phyloP scores from a whole-genome alignment of 2,797 vertebrate genomes.

The Erpetoichthys calabaricus region DNA sequence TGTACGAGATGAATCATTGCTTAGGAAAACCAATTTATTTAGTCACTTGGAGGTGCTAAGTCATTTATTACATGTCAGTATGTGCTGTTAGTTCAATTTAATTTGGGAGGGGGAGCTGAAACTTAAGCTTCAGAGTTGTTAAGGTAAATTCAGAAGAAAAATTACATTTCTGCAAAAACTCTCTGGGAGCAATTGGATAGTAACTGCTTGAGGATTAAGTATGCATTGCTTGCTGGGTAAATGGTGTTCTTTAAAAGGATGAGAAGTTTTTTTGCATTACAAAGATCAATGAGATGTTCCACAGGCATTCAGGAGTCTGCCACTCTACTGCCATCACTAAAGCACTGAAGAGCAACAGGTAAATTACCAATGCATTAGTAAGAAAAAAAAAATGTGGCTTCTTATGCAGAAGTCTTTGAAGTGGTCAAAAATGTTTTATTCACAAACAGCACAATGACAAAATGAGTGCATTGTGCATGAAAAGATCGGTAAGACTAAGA shows the following conservation, averaged over 20 bases:
- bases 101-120: slow-evolving; percentile 35
- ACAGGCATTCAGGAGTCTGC: too few relatives aligned
- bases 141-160: slow-evolving; percentile 23
- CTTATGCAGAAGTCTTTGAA: too few relatives aligned
- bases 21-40: slow-evolving; percentile 72
- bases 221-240: slow-evolving; percentile 10
- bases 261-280: too few relatives aligned
- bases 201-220: slow-evolving; percentile 10
- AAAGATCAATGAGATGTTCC: too few relatives aligned
- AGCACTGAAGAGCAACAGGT: too few relatives aligned
- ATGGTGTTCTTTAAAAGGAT: slow-evolving; percentile 3
- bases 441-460: too few relatives aligned
- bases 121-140: background rate
- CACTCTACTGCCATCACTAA: too few relatives aligned
- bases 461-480: too few relatives aligned
- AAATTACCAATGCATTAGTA: too few relatives aligned
- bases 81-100: slow-evolving; percentile 69
- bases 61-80: slow-evolving; percentile 84
- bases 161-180: slow-evolving; percentile 12
- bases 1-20: slow-evolving; percentile 64
- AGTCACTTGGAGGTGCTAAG: slow-evolving; percentile 53
- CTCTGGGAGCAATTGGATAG: slow-evolving; percentile 9
- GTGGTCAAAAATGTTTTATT: too few relatives aligned
- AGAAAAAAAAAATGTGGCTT: too few relatives aligned
- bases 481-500: too few relatives aligned